These are phyloP conservation scores for Catamblyrhynchus diadema DNA, from an alignment of 2,797 vertebrate genomes.

Conservation along the genomic window DNA sequence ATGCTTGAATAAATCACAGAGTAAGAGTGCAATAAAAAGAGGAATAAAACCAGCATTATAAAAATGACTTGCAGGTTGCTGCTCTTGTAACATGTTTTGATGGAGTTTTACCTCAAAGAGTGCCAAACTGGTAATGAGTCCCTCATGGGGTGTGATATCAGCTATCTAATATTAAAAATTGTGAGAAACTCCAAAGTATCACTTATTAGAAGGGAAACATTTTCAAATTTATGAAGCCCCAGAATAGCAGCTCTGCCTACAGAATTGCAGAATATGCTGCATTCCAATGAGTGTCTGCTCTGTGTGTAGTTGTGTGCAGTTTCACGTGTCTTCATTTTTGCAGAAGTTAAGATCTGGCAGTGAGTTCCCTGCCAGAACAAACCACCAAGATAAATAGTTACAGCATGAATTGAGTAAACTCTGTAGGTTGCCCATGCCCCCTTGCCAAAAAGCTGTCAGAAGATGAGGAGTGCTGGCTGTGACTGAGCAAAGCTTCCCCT, in stretches of 20 bases:
- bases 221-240: neutral
- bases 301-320: neutral
- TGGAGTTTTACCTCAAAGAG: neutral
- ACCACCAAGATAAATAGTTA: neutral
- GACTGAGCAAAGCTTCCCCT: neutral
- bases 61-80: slow-evolving; percentile 1
- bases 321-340: neutral
- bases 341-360: neutral
- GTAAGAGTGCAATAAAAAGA: slow-evolving; percentile 23
- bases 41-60: slow-evolving; percentile 12
- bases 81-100: neutral
- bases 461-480: neutral
- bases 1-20: slow-evolving; percentile 22
- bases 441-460: slow-evolving; percentile 23
- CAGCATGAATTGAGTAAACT: neutral
- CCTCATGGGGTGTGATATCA: neutral
- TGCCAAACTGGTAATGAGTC: neutral
- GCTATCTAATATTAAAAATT: slow-evolving; percentile 1
- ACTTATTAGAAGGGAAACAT: neutral
- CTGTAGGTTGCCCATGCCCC: neutral
- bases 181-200: neutral
- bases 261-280: neutral
- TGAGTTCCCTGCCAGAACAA: neutral
- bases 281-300: neutral
- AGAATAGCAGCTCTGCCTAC: neutral